Conservation (phyloP, 2,888 invertebrate genomes). For the Machimus atricapillus region DNA sequence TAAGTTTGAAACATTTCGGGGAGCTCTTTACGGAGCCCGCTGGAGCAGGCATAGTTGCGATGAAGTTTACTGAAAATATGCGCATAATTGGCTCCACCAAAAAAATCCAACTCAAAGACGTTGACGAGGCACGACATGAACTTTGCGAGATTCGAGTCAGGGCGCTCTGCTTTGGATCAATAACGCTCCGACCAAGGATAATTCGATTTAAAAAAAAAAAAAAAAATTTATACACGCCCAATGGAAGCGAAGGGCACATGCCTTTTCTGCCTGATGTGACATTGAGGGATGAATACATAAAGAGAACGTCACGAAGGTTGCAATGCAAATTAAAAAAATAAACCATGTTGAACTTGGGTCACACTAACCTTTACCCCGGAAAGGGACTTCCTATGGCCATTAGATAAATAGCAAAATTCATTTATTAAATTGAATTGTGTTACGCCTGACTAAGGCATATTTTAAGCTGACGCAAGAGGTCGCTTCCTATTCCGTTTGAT, state of each 20-base stretch:
- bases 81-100: constrained; percentile 15
- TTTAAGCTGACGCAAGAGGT: neutral
- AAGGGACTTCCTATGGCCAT: neutral
- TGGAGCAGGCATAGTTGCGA: neutral
- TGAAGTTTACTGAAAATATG: constrained; percentile 12
- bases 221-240: neutral
- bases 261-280: neutral
- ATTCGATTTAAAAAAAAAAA: neutral
- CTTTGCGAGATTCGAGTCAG: neutral
- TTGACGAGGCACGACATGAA: neutral
- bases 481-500: neutral
- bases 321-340: neutral
- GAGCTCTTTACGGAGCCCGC: neutral
- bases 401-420: neutral
- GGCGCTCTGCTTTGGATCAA: neutral
- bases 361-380: neutral
- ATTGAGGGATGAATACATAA: neutral
- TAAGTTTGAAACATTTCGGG: constrained; percentile 29
- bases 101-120: neutral
- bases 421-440: neutral
- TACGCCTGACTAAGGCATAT: neutral
- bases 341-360: neutral
- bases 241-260: neutral
- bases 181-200: neutral
- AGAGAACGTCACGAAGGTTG: neutral